Evolutionary conservation across 2,888 invertebrate species (phyloP).

Genomic region (Phengaris alcon): DNA sequence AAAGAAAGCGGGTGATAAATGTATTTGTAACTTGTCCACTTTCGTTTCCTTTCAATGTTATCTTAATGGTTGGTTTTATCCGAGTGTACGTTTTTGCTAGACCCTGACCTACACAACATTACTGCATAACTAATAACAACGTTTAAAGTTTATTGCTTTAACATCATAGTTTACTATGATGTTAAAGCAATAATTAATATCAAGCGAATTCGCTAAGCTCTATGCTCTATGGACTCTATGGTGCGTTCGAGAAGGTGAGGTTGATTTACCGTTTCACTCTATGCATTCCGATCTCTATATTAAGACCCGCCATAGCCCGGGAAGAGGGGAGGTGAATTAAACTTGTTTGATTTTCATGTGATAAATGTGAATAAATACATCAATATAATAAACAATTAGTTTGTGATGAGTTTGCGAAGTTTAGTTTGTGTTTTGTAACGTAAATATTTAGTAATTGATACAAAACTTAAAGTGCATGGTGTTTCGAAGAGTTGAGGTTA

Average conservation of each 20-base stretch:
- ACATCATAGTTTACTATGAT: neutral
- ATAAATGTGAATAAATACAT: neutral
- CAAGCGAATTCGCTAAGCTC: neutral
- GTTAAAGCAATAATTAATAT: neutral
- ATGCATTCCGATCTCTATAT: constrained; percentile 50
- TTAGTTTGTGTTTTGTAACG: neutral
- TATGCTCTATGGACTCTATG: constrained; percentile 10
- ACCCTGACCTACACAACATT: constrained; percentile 52
- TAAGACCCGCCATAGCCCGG: constrained; percentile 47
- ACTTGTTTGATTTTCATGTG: neutral
- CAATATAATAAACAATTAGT: neutral
- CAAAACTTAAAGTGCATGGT: neutral
- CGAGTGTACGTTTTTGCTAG: constrained; percentile 49
- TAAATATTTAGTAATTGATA: neutral
- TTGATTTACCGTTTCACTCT: constrained; percentile 31
- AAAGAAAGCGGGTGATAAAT: neutral
- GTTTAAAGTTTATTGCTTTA: neutral
- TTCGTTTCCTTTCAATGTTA: constrained; percentile 49
- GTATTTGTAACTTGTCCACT: constrained; percentile 43
- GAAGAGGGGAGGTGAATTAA: constrained; percentile 2
- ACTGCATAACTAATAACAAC: constrained; percentile 26
- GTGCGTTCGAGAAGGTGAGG: neutral
- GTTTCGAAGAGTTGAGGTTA: constrained; percentile 55
- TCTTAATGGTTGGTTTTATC: constrained; percentile 51
- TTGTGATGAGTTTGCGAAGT: neutral